Base-by-base conservation (phyloP, 2,888 invertebrate species). In the Phortica magna region DNA sequence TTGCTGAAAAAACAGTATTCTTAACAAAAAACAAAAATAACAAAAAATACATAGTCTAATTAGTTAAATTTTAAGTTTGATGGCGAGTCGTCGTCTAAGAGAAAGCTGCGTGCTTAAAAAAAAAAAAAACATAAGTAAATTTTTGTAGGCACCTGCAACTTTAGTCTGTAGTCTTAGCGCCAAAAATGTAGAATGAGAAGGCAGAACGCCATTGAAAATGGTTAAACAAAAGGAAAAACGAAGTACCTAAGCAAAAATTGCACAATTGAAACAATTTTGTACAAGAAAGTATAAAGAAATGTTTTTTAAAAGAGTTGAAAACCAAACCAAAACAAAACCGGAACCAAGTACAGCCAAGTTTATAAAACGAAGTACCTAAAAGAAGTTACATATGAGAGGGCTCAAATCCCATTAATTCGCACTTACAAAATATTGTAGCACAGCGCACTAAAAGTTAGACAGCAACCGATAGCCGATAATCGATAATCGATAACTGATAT, bases 1-100 rank as follows among this genome's bases (percentile, higher is more conserved):
- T 87, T 86, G 88, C 88, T 88, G 85, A 86, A 86, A 84, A 85
- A 84, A 87, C 87, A 86, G 88, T 87, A 86, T 86, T 88, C 83
- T 78, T 83, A 82, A 81, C 74, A 9, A 57, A 12, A 9, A 31
- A 61, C 17, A 31, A 61, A 42, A 55, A 17, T 14, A 48, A 17
- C 48, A 42, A 43, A 17, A 12, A 19, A 53, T 42, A 19, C 55
- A 67, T 42, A 70, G 39, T 70, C 14, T 48, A 43, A 61, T 61
- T 61, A 61, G 12, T 61, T 61, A 61, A 10, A 7, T 17, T 61
- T 61, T 17, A 59, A n/a, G 17, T 59, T 59, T 17, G 75, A 71
- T 83, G 82, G 83, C 86, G 86, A 86, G 83, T 82, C 82, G 88
- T 88, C 87, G 83, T 87, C 85, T 87, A 87, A 80, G 68, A 72